These are phyloP conservation scores for Drosophila siamana DNA, from an alignment of 2,888 invertebrate genomes.

Conservation along the genomic window DNA sequence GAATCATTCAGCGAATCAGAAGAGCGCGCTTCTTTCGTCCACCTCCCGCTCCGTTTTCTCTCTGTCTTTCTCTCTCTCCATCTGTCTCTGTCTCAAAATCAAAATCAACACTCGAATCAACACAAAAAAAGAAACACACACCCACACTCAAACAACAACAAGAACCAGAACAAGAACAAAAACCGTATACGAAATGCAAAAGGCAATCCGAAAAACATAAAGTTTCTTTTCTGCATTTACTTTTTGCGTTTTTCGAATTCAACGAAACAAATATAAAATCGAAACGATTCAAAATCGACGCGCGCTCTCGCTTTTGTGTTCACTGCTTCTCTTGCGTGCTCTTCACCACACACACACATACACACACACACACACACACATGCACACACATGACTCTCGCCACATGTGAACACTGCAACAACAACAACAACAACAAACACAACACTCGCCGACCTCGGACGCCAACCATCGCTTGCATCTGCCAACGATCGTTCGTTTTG, in stretches of 20 bases:
- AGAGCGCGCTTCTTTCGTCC: slow-evolving; percentile 52
- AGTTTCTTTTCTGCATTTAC: slow-evolving; percentile 81
- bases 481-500: slow-evolving; percentile 61
- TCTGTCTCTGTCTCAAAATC: slow-evolving; percentile 1
- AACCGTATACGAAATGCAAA: slow-evolving; percentile 50
- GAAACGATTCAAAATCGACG: slow-evolving; percentile 51
- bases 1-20: slow-evolving; percentile 35
- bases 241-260: slow-evolving; percentile 70
- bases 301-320: slow-evolving; percentile 77
- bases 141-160: too few species aligned
- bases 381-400: slow-evolving; percentile 23
- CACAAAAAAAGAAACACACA: slow-evolving; percentile 32
- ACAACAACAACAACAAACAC: slow-evolving; percentile 28
- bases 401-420: slow-evolving; percentile 40
- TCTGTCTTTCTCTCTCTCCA: slow-evolving; percentile 1
- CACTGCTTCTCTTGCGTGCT: slow-evolving; percentile 76
- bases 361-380: neutral
- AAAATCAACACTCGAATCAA: slow-evolving; percentile 34
- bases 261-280: slow-evolving; percentile 40
- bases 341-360: slow-evolving; percentile 54
- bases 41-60: neutral
- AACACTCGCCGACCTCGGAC: slow-evolving; percentile 68
- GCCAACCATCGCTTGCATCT: slow-evolving; percentile 67
- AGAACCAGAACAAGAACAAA: slow-evolving; percentile 22
- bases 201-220: slow-evolving; percentile 63